These are phyloP conservation scores for Oenanthe oenanthe DNA, from an alignment of 2,113 vertebrate genomes.

Conservation along the genomic window DNA sequence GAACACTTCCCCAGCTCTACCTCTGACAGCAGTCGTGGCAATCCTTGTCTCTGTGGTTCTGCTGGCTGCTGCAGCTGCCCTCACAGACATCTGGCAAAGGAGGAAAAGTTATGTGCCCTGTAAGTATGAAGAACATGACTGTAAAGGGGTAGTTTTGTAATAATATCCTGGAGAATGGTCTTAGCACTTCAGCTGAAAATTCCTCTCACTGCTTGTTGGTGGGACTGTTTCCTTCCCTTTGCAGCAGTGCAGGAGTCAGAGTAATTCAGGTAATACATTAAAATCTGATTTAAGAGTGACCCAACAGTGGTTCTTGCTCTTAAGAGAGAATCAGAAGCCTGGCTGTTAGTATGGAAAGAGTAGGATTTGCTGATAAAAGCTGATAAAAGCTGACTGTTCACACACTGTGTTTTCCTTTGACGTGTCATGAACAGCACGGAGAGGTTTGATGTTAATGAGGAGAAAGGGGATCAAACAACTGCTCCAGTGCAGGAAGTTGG, in stretches of 20 bases:
- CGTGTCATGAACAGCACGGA: neutral
- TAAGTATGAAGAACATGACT: rapidly evolving
- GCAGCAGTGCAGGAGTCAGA: neutral
- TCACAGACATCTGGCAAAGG: neutral
- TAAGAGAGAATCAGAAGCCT: neutral
- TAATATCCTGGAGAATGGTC: neutral
- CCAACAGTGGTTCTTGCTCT: neutral
- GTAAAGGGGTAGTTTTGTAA: neutral
- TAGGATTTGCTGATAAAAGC: neutral
- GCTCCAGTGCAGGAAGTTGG: neutral
- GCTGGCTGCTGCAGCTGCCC: neutral
- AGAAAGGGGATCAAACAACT: neutral
- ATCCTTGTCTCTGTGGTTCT: neutral
- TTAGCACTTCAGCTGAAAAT: neutral
- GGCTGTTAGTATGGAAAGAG: neutral
- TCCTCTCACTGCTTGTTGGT: neutral
- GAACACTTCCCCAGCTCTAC: neutral
- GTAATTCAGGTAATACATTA: neutral
- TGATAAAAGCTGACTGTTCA: neutral
- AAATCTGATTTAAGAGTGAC: neutral
- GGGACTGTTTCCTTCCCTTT: neutral
- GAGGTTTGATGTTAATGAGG: neutral
- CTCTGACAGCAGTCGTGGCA: neutral
- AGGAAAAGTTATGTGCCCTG: rapidly evolving
- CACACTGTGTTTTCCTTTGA: neutral